Evolutionary conservation across 2,888 invertebrate genomes (phyloP), one percentile per base, ranked within the genome.

Genomic region (Andrena camellia): DNA sequence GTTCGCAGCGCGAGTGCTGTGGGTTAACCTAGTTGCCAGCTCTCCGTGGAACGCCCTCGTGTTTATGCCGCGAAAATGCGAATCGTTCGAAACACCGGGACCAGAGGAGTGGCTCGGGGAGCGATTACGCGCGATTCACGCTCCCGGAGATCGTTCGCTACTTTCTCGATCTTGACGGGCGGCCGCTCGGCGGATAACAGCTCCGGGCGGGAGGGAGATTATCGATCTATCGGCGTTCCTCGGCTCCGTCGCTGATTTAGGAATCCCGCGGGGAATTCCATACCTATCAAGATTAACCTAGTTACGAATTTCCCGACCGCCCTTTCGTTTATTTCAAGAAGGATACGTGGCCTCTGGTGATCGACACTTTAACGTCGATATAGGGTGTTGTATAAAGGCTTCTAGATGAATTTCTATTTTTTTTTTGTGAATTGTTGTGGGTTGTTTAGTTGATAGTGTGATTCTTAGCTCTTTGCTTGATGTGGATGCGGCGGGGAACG

Each of bases 61-160:
- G 84, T 84, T 84, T 84, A 84, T 84, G 78, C 84, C 81, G 81
- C 78, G 86, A 84, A 78, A 71, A 86, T 72, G 67, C 54, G 48
- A 71, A 13, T 54, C 73, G 68, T 73, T 75, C 60, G 79, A 80
- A 76, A 81, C 57, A 67, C 73, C 73, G 68, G 69, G 67, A 6
- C 13, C 10, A 35, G 17, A 52, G 59, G 59, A 31, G 42, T 13
- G 26, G 8, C 6, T 31, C 17, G 33, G 2, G 33, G 10, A 70
- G 66, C 48, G 33, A 8, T 42, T 42, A 33, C 31, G 66, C 29
- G n/a, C 29, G 6, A 0, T 8, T 31, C 29, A 20, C 33, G 20
- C 6, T 48, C 13, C 2, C 13, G 17, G 33, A 1, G 26, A 29
- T 10, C 20, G 20, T 50, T 57, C 8, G 50, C 1, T 23, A 10